These are phyloP conservation scores for Hippocampus kuda DNA, from an alignment of 2,797 vertebrate genomes.

Conservation along the genomic window DNA sequence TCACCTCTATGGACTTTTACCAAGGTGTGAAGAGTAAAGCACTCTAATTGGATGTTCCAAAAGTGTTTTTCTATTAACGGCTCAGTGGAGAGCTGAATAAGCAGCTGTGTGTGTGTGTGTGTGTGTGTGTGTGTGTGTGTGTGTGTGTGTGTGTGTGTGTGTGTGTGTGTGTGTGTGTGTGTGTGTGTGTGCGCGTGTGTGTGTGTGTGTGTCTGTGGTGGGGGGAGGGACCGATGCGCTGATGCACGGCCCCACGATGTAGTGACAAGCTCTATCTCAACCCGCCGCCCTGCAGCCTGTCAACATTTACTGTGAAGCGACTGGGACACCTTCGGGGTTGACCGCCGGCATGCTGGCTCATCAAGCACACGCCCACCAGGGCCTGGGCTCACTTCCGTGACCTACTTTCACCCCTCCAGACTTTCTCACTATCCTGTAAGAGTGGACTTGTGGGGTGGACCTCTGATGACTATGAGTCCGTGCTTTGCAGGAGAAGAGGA, in stretches of 20 bases:
- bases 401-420: conserved; percentile 15
- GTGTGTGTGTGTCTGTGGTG: not conserved
- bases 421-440: not conserved
- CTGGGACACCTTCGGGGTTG: conserved; percentile 16
- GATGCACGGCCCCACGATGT: conserved; percentile 22
- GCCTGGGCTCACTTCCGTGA: conserved; percentile 10
- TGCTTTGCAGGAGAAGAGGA: not conserved
- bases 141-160: too few relatives aligned
- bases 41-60: conserved; percentile 44
- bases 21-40: conserved; percentile 26
- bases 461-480: not conserved
- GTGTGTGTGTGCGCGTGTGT: too few relatives aligned
- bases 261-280: conserved; percentile 38
- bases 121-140: too few relatives aligned
- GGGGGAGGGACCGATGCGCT: conserved; percentile 10
- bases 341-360: not conserved
- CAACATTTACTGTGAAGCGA: conserved; percentile 24
- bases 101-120: not conserved
- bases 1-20: not conserved
- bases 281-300: conserved; percentile 33
- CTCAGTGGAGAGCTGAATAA: conserved; percentile 12
- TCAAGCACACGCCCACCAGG: not conserved
- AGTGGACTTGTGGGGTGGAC: not conserved
- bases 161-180: too few relatives aligned
- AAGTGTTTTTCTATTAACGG: conserved; percentile 32